Evolutionary conservation across 2,888 invertebrate species (phyloP).

Genomic region (Eupithecia exiguata): DNA sequence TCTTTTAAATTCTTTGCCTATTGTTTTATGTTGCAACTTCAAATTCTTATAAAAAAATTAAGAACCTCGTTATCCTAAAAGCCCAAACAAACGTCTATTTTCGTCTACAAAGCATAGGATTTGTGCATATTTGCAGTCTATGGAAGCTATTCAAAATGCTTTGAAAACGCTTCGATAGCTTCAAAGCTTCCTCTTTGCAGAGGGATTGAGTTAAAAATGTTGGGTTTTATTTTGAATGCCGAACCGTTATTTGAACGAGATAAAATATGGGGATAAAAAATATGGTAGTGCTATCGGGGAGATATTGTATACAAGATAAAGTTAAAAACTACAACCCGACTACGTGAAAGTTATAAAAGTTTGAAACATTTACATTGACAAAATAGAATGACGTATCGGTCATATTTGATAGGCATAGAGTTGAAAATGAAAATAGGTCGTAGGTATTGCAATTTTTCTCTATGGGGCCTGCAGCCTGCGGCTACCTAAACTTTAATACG

Average conservation of each 20-base stretch:
- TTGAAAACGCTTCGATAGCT: slow-evolving; percentile 1
- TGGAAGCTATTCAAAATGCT: not conserved
- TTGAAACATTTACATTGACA: too few species aligned
- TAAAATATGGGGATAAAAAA: not conserved
- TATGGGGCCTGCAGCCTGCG: too few species aligned
- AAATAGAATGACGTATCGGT: too few species aligned
- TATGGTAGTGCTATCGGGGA: not conserved
- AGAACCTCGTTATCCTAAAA: not conserved
- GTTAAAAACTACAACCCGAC: too few species aligned
- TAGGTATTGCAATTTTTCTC: too few species aligned
- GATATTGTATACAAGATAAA: too few species aligned
- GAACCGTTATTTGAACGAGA: not conserved
- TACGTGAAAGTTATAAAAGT: too few species aligned
- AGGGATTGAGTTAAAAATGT: not conserved
- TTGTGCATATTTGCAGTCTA: not conserved
- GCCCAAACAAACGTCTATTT: not conserved
- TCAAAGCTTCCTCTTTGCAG: not conserved
- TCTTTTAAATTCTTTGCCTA: not conserved
- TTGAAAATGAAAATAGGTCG: too few species aligned
- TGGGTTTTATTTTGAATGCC: not conserved
- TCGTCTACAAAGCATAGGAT: not conserved
- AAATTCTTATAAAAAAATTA: too few species aligned
- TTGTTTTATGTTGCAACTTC: not conserved
- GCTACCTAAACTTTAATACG: too few species aligned
- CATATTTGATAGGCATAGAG: too few species aligned